Base-by-base conservation (phyloP, 2,888 invertebrate genomes). In the Rhagophthalmus giganteus region DNA sequence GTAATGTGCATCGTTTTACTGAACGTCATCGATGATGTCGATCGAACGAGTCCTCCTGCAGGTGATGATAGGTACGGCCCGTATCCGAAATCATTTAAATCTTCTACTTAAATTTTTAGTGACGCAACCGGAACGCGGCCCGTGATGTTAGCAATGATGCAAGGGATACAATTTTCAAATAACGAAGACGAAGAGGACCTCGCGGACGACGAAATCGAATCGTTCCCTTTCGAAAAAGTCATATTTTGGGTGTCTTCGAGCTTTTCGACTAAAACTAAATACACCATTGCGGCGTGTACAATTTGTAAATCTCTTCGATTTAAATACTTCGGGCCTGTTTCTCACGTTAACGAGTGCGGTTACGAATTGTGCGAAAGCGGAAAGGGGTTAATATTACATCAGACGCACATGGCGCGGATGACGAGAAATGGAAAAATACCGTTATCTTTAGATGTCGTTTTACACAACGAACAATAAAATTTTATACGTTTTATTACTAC, bases 241-340 rank as follows among this genome's bases (percentile, higher is more conserved):
- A 60, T 73, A n/a, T 60, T 73, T 11, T 73, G 72, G 70, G 53
- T 71, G 6, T 65, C 67, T 1, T 73, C 71, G 1, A 72, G 72
- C 55, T 53, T 72, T 14, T 41, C 49, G 2, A 68, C 66, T 0
- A 65, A 63, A 35, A 62, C 62, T 14, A 68, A 62, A 37, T 74
- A 71, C 48, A 72, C 73, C 2, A 60, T 72, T 1, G 71, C 72
- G 0, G 66, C 66, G 3, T 72, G 72, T 0, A 70, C 70, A 1
- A 39, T 65, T n/a, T 61, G 64, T 37, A 69, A 70, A 33, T 60
- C 64, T 14, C 62, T 68, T 6, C 62, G 72, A 27, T 52, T 70
- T 20, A 73, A 73, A 52, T 73, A 71, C 54, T 72, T 60, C 48
- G 73, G 73, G 1, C 66, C 71, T 1, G 49, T 72, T 41, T 15